phyloP scores from a whole-genome alignment of 2,113 vertebrate species.

The Notothenia rossii region DNA sequence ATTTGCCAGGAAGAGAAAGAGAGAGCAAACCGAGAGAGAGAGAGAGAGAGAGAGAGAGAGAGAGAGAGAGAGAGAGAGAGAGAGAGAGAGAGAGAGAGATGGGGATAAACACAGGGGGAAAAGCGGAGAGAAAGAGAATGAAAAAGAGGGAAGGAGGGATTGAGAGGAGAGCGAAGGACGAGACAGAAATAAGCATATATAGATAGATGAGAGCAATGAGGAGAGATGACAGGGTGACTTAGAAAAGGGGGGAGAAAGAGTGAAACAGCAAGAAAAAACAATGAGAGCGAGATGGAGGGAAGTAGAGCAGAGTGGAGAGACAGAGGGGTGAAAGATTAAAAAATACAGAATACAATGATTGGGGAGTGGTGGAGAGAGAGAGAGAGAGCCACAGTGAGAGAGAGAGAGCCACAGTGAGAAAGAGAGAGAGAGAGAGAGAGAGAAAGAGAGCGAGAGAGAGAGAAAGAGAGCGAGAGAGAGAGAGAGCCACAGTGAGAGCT shows the following conservation, averaged over 20 bases:
- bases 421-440: neutral
- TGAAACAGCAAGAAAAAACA: conserved; percentile 43
- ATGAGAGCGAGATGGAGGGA: conserved; percentile 48
- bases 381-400: too few relatives aligned
- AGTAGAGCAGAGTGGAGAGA: conserved; percentile 54
- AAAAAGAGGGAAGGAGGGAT: conserved; percentile 36
- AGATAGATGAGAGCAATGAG: conserved; percentile 75
- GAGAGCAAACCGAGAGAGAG: conserved; percentile 21
- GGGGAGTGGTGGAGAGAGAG: neutral
- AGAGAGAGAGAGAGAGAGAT: conserved; percentile 27
- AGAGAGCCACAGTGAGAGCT: too few relatives aligned
- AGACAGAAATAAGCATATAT: conserved; percentile 71
- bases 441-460: neutral
- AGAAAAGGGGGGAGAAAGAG: conserved; percentile 51
- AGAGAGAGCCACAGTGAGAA: conserved; percentile 16
- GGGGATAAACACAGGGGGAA: conserved; percentile 31
- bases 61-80: conserved; percentile 52
- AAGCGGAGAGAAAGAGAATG: conserved; percentile 33
- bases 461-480: conserved; percentile 13
- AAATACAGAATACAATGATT: neutral
- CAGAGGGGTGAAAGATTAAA: conserved; percentile 4
- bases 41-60: conserved; percentile 38
- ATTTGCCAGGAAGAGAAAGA: conserved; percentile 70
- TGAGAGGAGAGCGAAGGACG: conserved; percentile 69
- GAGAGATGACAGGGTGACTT: conserved; percentile 75